Percentiles rank a stretch among this genome's conserved stretches.
phyloP scores from a whole-genome alignment of 2,797 vertebrate genomes.

The Peromyscus attwateri region DNA sequence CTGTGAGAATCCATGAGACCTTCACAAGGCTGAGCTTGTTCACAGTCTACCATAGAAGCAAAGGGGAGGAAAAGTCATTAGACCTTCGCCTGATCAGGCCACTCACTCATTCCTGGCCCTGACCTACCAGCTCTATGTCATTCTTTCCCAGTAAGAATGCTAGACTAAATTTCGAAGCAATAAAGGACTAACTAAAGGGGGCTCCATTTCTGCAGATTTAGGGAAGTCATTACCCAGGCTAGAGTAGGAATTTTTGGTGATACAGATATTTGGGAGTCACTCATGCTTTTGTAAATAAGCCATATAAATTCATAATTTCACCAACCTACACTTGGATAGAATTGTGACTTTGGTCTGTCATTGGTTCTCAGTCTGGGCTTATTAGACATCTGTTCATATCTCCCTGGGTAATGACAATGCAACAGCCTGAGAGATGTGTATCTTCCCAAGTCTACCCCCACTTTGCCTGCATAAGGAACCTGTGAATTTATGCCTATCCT shows the following conservation, averaged over 20 bases:
- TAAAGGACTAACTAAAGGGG: background rate
- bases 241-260: background rate
- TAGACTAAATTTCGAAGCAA: background rate
- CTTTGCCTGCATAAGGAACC: background rate
- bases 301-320: background rate
- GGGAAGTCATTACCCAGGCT: background rate
- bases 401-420: background rate
- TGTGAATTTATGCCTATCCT: background rate
- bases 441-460: background rate
- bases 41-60: background rate
- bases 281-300: background rate
- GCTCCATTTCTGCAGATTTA: background rate
- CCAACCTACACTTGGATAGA: background rate
- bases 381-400: background rate
- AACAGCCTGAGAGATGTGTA: background rate
- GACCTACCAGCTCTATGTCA: background rate
- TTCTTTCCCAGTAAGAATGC: background rate
- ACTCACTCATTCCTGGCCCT: background rate
- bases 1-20: background rate
- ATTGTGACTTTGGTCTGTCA: background rate
- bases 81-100: background rate
- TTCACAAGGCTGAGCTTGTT: background rate
- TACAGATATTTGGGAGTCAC: background rate
- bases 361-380: background rate
- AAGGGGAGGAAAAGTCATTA: background rate